These are phyloP conservation scores for Eupeodes luniger DNA, from an alignment of 2,888 invertebrate species.

Conservation along the genomic window DNA sequence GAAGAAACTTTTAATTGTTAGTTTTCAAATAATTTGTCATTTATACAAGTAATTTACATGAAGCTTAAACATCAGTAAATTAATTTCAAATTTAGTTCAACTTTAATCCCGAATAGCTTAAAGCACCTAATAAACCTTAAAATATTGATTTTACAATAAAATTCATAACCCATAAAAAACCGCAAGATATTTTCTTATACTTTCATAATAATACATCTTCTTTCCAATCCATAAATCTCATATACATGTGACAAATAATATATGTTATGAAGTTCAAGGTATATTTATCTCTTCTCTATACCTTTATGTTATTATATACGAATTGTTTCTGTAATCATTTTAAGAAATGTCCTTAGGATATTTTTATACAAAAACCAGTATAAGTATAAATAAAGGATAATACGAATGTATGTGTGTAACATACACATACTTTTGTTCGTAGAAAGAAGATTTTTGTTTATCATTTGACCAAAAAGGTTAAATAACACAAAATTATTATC, in stretches of 20 bases:
- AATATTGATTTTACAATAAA: neutral
- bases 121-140: neutral
- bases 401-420: neutral
- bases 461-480: conserved; percentile 32
- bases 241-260: neutral
- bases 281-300: neutral
- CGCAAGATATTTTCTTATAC: neutral
- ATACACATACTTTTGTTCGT: too few relatives aligned
- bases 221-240: conserved; percentile 8
- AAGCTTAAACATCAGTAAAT: too few relatives aligned
- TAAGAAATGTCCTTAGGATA: conserved; percentile 5
- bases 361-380: neutral
- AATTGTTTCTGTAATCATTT: conserved; percentile 26
- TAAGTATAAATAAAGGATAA: neutral
- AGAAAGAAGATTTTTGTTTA: conserved; percentile 10
- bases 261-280: conserved; percentile 9
- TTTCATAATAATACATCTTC: neutral
- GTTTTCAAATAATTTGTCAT: too few relatives aligned
- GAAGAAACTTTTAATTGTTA: too few relatives aligned
- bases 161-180: neutral
- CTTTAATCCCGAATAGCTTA: neutral
- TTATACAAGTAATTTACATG: too few relatives aligned
- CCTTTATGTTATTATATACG: neutral
- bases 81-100: neutral
- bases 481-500: conserved; percentile 24